phyloP scores from a whole-genome alignment of 2,888 invertebrate genomes.

The Spodoptera picta region DNA sequence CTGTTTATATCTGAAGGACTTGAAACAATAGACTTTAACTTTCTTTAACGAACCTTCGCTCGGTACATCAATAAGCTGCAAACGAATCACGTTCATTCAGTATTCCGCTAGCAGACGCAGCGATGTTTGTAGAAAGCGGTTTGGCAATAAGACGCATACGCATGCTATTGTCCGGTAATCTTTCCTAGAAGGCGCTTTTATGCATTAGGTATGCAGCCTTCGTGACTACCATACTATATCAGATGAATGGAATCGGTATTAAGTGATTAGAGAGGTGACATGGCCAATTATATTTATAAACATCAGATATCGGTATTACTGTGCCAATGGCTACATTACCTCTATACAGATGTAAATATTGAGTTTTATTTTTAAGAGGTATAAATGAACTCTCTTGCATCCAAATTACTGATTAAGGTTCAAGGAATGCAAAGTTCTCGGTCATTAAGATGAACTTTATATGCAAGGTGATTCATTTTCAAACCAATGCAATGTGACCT shows the following conservation, averaged over 20 bases:
- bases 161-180: conserved; percentile 85
- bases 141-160: conserved; percentile 84
- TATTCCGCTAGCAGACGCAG: conserved; percentile 74
- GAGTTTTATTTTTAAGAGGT: background rate
- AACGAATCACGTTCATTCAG: conserved; percentile 68
- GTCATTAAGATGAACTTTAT: conserved; percentile 72
- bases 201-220: conserved; percentile 74
- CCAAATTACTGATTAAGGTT: conserved; percentile 7
- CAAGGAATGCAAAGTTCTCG: conserved; percentile 69
- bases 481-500: conserved; percentile 65
- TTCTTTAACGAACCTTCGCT: conserved; percentile 41
- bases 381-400: background rate
- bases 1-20: conserved; percentile 6
- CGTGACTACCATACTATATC: conserved; percentile 76
- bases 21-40: conserved; percentile 36
- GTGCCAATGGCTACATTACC: background rate
- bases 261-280: conserved; percentile 46
- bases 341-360: conserved; percentile 3
- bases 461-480: conserved; percentile 76
- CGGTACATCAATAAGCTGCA: conserved; percentile 65
- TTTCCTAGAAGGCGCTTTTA: conserved; percentile 84
- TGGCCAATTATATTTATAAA: conserved; percentile 27
- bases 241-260: conserved; percentile 41
- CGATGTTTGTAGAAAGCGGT: conserved; percentile 86
- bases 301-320: conserved; percentile 4